Evolutionary conservation across 2,113 vertebrate species (phyloP), one percentile per base, ranked within the genome.

Genomic region (Natator depressus): DNA sequence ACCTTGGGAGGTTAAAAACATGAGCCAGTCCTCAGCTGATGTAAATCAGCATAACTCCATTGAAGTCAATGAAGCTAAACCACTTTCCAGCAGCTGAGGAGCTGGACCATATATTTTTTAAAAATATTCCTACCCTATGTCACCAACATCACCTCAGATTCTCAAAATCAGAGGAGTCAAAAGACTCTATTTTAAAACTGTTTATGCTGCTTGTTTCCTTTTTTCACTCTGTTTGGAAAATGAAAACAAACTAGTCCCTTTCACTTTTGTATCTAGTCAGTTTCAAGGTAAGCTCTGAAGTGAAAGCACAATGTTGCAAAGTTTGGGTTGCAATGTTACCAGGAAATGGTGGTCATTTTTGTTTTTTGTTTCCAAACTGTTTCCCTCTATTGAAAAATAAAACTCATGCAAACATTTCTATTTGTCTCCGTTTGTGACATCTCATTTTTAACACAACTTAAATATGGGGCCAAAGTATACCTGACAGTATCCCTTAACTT

Each of bases 1-100:
- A 96, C 62, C 89, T 85, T 47, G 6, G 87, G 82, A 94, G n/a
- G 84, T 93, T 89, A 82, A 89, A 62, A 93, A 94, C 82, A 90
- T 54, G 79, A 94, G 85, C 51, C 75, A 81, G 12, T 55, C 69
- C 80, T 94, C 82, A 84, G 59, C 5, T 94, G 87, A 80, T 82
- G 85, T 69, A 90, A 91, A 90, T 8, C 0, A 42, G 84, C 6
- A 51, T 8, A 91, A 47, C n/a, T 85, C 25, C 46, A 90, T 42
- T 95, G 84, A 92, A 90, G 86, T 85, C 53, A 82, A 8, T 62
- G 57, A 88, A 87, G 25, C 80, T 85, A 54, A 7, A 35, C 12
- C 78, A 5, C 12, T 85, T 91, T 93, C 80, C 8, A 91, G 80
- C 51, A 89, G 59, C 27, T 55, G 83, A 89, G 78, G 55, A 95